These are phyloP conservation scores for Columba janthina DNA, from an alignment of 2,113 vertebrate genomes.

Conservation along the genomic window DNA sequence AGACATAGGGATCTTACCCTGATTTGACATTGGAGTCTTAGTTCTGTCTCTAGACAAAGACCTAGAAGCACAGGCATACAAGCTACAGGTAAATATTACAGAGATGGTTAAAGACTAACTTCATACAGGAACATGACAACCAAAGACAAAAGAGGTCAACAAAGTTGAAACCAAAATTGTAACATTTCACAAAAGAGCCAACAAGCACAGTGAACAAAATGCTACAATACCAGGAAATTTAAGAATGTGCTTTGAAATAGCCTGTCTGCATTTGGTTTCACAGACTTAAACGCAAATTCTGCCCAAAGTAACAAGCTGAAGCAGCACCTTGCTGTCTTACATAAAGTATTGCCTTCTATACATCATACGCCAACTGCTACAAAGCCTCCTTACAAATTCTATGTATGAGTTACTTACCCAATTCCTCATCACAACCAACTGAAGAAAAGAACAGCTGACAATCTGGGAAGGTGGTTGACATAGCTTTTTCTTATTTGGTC, in stretches of 20 bases:
- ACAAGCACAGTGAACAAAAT: constrained; percentile 40
- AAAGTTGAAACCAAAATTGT: background rate
- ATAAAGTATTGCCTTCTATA: constrained; percentile 25
- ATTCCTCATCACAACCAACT: background rate
- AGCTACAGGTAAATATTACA: background rate
- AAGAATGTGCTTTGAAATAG: constrained; percentile 57
- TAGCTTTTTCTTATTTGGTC: background rate
- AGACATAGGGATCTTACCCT: constrained; percentile 15
- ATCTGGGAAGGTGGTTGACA: background rate
- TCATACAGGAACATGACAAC: constrained; percentile 6
- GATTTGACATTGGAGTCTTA: background rate
- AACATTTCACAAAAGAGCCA: background rate
- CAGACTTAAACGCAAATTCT: constrained; percentile 11
- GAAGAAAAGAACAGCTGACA: background rate
- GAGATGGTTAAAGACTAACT: background rate
- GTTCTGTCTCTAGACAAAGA: constrained; percentile 37
- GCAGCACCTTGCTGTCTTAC: constrained; percentile 16
- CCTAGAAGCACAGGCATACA: constrained; percentile 57
- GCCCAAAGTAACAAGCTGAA: constrained; percentile 12
- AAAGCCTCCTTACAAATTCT: background rate
- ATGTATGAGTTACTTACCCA: background rate
- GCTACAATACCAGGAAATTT: constrained; percentile 29
- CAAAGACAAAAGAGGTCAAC: constrained; percentile 4
- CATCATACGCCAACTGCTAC: background rate
- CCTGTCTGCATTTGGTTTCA: constrained; percentile 26